Base-by-base conservation (phyloP, 92 coral and sea anemone species). In the Umimayanthus kanabou region DNA sequence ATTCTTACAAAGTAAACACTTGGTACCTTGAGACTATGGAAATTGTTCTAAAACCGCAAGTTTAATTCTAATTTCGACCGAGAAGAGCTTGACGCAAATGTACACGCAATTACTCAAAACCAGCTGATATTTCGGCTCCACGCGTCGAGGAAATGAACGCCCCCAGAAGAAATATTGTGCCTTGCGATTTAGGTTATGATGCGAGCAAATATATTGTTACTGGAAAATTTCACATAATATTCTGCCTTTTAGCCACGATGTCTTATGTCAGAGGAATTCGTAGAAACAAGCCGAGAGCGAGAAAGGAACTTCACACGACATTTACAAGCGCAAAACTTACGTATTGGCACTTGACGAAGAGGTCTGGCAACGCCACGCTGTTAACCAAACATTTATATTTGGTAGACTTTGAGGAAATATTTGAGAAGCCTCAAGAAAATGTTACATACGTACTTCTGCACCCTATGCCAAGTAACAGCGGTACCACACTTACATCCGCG, bases 131-230 rank as follows among this genome's bases (percentile, higher is more conserved):
- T 70, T 81, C 69, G 33, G 15, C 25, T 47, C 47, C 25, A 47
- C 9, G 26, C 3, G 37, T 25, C 78, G 16, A 83, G 87, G 64
- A 28, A 16, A 26, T 47, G 39, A 45, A 43, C 77, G 87, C 87
- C 87, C 85, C 85, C 85, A 45, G 73, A 40, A 39, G 25, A 53
- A 47, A 82, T 82, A 82, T 69, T 83, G 76, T 10, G 87, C 42
- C 9, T 45, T 28, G 87, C 61, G 67, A 50, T 47, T 83, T 28
- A 70, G 70, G n/a, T 65, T 70, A 45, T 70, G 77, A 83, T 69
- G 77, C 66, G 11, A 43, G 28, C 67, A 83, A 28, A 45, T 30
- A 70, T 30, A 29, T 11, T 15, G 25, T 49, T 25, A 72, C 37
- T 30, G 75, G 64, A 64, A 65, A 26, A 20, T 45, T 64, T 65